Base-by-base conservation (phyloP, 2,888 invertebrate species). In the Oligia fasciuncula region DNA sequence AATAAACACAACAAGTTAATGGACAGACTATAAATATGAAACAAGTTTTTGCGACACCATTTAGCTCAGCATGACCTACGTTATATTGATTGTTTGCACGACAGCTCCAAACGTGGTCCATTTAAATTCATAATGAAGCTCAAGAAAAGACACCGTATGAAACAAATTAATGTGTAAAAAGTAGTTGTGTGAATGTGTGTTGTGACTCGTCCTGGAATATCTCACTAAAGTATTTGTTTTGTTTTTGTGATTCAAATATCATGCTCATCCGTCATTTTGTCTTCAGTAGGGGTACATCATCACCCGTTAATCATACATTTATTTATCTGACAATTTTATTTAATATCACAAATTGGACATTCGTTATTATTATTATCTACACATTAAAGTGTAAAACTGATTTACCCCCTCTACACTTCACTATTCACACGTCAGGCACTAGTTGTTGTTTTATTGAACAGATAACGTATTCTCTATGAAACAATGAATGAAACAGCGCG, bases 61-160 rank as follows among this genome's bases (percentile, higher is more conserved):
- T 29, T 46, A 65, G 1, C 35, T 65, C 69, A 43, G 14, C n/a
- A 29, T 35, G 19, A 19, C 8, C 63, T n/a, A 14, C 17, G 35
- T 54, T 19, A 54, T 46, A 79, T 79, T 71, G 46, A 79, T 71
- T 71, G 71, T 71, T 54, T 0, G 23, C 79, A 57, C 11, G 57
- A 51, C 29, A 68, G 2, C n/a, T 63, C 8, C 29, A 57, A 79
- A 29, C 54, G n/a, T 46, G n/a, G 35, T 79, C 46, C 51, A 46
- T 63, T 79, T 46, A 35, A 62, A 51, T 49, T 60, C 8, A 19
- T 57, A 62, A 51, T 68, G 40, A 51, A 77, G 11, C 17, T 66
- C 11, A 57, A 76, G 73, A 72, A 13, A 65, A 65, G 11, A 76
- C 35, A 54, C 3, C 17, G 9, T 46, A 46, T 13, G 49, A 14